Base-by-base conservation (phyloP, 2,113 vertebrate species). In the Rhea pennata region DNA sequence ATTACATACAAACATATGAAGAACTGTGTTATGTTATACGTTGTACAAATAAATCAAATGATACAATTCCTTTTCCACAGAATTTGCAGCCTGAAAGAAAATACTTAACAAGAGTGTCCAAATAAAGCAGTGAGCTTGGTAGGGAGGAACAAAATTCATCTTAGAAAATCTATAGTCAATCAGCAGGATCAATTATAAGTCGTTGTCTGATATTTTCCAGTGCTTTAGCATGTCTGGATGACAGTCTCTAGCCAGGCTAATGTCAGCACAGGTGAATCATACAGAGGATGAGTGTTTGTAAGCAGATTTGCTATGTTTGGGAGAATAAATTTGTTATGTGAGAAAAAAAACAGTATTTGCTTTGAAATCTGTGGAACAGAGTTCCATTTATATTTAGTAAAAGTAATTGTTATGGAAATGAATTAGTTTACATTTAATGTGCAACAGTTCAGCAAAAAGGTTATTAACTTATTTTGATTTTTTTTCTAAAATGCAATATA, bases 341-440 rank as follows among this genome's bases (percentile, higher is more conserved):
- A 42, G 15, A 59, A 94, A 96, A 90, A 94, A 48, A 70, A 66
- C 9, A 86, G 82, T 40, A 93, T 97, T 90, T 96, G 12, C 36
- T 97, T 97, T 97, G 84, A 96, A 97, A 97, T 96, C 88, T 94
- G 76, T 95, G 70, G 77, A 97, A 96, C 26, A 61, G 59, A 96
- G 96, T 97, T 95, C 54, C 76, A 95, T 96, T 98, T 97, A 90
- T 97, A 94, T 96, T 97, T 97, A 94, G 70, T 93, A 96, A 97
- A 98, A 97, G 81, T 91, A 46, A 91, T 87, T 96, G 93, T 92
- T 95, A 94, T 95, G 92, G 87, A 97, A 98, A 98, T 96, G 29
- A 97, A 96, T 98, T 97, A 84, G 77, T 97, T 98, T 96, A 96
- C 56, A 96, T 94, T 97, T 97, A 96, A 95, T 95, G 92, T 93